Conservation (phyloP, 2,888 invertebrate genomes). For the Drosophila algonquin region DNA sequence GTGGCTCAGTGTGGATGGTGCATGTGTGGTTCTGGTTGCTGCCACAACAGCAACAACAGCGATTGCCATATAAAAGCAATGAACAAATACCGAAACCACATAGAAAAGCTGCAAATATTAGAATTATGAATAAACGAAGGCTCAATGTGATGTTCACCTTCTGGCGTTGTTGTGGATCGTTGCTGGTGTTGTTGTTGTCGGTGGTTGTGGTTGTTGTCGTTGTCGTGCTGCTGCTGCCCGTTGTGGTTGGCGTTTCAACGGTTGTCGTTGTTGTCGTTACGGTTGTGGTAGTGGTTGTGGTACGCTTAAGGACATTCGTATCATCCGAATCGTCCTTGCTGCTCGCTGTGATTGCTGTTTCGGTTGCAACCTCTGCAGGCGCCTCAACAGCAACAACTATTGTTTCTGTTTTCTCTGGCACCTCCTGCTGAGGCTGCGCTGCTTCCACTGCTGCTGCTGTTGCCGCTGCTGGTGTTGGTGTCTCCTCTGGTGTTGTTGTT, state of each 20-base stretch:
- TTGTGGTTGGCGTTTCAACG: slow-evolving; percentile 63
- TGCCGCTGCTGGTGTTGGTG: slow-evolving; percentile 14
- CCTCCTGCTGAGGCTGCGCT: slow-evolving; percentile 5
- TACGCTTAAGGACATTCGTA: slow-evolving; percentile 63
- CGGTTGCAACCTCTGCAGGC: slow-evolving; percentile 22
- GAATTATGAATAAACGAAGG: slow-evolving; percentile 82
- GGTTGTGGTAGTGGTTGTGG: slow-evolving; percentile 78
- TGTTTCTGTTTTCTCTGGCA: slow-evolving; percentile 11
- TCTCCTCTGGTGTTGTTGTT: slow-evolving; percentile 35
- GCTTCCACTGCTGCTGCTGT: slow-evolving; percentile 21
- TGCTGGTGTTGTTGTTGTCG: slow-evolving; percentile 26
- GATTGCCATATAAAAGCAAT: slow-evolving; percentile 82
- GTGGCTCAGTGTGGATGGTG: slow-evolving; percentile 40
- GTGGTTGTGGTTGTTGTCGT: slow-evolving; percentile 57
- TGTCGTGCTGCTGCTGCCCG: slow-evolving; percentile 43
- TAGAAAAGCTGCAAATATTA: slow-evolving; percentile 83
- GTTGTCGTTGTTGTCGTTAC: slow-evolving; percentile 77
- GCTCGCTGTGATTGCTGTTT: slow-evolving; percentile 35
- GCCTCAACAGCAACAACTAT: slow-evolving; percentile 14
- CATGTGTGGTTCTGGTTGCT: slow-evolving; percentile 42
- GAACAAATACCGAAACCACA: slow-evolving; percentile 84
- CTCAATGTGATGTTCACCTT: slow-evolving; percentile 84
- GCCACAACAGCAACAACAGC: slow-evolving; percentile 68
- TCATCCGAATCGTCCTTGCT: slow-evolving; percentile 66
- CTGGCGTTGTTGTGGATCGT: slow-evolving; percentile 72